Base-by-base conservation (phyloP, 2,888 invertebrate genomes). In the Malthinus flaveolus region DNA sequence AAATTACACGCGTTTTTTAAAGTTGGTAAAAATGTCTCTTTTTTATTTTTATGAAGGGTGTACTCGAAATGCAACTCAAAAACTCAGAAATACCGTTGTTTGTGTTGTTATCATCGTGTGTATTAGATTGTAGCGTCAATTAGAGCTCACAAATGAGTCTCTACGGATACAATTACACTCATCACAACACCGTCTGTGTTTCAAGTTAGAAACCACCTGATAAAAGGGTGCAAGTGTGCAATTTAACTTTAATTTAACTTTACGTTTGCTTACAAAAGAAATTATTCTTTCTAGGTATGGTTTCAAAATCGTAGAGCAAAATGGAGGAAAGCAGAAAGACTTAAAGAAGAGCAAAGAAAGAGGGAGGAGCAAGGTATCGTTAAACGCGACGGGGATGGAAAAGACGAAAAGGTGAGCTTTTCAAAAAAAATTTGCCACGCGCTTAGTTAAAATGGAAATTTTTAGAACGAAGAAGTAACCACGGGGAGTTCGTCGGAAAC, bases 271-370 rank as follows among this genome's bases (percentile, higher is more conserved):
- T 39, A 4, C 9, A 37, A 1, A 13, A 10, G 32, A 15, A 45
- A 36, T 45, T 51, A 56, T 23, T 23, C 23, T 23, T 75, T 73
- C 1, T 79, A 94, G 94, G 94, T 94, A 32, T 95, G 94, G 94
- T 94, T 94, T 76, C 94, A 95, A 84, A 95, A 95, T 74, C 85
- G 95, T 39, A 83, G 95, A 57, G 95, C 95, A 36, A 95, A 95
- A 79, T 95, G 94, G 94, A 84, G 95, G 61, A 95, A 95, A 79
- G 93, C 93, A 44, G 94, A 95, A 78, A 84, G 95, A 32, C 84
- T 95, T 75, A 94, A 94, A 82, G 94, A 95, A 74, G 95, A 95
- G 72, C 93, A 94, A 76, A 82, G 93, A 60, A 93, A 91, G 75
- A 81, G 91, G 48, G 91, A 92, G 70, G 91, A 90, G 9, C 85